Evolutionary conservation across 1,140 invertebrate genomes (phyloP).

Genomic region (Atta texana): DNA sequence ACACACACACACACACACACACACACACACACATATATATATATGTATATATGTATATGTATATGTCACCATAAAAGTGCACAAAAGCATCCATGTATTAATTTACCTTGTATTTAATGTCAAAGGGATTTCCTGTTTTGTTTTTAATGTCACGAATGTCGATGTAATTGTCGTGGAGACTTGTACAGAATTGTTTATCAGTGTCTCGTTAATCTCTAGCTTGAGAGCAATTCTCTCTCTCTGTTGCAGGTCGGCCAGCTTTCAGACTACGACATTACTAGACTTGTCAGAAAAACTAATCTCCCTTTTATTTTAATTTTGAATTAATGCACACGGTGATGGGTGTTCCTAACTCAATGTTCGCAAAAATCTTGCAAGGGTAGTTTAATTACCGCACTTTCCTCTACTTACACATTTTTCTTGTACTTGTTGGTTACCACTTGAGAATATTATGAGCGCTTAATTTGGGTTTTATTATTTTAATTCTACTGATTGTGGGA

Average conservation of each 20-base stretch:
- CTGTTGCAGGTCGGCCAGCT: constrained; percentile 87
- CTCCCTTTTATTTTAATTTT: constrained; percentile 81
- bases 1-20: background rate
- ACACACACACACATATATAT: too few species aligned
- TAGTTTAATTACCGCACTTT: constrained; percentile 61
- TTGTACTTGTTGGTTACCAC: constrained; percentile 60
- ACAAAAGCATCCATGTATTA: constrained; percentile 51
- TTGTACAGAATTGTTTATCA: constrained; percentile 57
- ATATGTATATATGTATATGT: too few species aligned
- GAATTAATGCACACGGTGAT: constrained; percentile 79
- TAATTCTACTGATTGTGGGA: constrained; percentile 21
- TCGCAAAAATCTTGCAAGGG: constrained; percentile 63
- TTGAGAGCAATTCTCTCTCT: constrained; percentile 86
- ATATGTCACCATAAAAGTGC: constrained; percentile 29
- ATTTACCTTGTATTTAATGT: constrained; percentile 45
- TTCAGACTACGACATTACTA: constrained; percentile 87
- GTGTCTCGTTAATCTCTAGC: constrained; percentile 74
- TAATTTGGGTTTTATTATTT: constrained; percentile 27
- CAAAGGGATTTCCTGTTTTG: constrained; percentile 27
- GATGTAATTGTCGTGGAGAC: constrained; percentile 50
- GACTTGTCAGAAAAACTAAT: constrained; percentile 82
- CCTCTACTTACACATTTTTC: constrained; percentile 17
- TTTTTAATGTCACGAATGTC: constrained; percentile 35
- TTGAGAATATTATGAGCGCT: constrained; percentile 44
- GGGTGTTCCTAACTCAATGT: constrained; percentile 79